A percentile compares a stretch with the other conserved stretches of the same genome.
phyloP scores from a whole-genome alignment of 2,797 vertebrate species.

The Glossophaga mutica region DNA sequence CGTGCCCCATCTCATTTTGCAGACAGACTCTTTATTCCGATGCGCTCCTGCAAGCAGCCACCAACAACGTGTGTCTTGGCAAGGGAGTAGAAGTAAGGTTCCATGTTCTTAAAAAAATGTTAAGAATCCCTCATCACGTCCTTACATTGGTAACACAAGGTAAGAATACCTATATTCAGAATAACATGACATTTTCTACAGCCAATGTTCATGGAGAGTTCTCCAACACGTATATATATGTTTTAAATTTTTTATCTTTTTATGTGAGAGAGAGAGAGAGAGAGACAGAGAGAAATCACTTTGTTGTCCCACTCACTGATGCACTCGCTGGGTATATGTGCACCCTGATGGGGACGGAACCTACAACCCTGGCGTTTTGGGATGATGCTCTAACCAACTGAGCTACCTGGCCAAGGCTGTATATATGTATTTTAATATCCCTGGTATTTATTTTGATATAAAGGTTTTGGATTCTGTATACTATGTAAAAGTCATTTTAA shows the following conservation, averaged over 20 bases:
- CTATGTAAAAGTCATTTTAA: conserved; percentile 58
- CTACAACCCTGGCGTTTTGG: not conserved
- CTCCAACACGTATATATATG: not conserved
- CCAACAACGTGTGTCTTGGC: not conserved
- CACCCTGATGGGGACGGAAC: not conserved
- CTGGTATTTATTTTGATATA: not conserved
- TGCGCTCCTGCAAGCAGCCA: not conserved
- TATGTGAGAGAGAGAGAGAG: too few relatives aligned
- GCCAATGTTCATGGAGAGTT: not conserved
- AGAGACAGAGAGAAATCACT: not conserved
- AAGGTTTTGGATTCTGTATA: not conserved
- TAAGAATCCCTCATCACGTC: not conserved
- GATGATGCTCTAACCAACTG: not conserved
- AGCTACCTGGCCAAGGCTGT: not conserved
- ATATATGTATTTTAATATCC: not conserved
- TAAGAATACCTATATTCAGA: not conserved
- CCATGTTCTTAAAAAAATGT: not conserved
- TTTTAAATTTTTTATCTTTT: not conserved
- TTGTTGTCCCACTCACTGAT: not conserved
- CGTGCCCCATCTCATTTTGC: not conserved
- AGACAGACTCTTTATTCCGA: not conserved
- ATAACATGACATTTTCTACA: not conserved
- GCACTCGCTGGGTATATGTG: not conserved
- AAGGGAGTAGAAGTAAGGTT: not conserved
- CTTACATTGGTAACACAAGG: not conserved